These are phyloP conservation scores for Heterodera filipjevi DNA, from an alignment of 2,888 invertebrate species.

Conservation along the genomic window DNA sequence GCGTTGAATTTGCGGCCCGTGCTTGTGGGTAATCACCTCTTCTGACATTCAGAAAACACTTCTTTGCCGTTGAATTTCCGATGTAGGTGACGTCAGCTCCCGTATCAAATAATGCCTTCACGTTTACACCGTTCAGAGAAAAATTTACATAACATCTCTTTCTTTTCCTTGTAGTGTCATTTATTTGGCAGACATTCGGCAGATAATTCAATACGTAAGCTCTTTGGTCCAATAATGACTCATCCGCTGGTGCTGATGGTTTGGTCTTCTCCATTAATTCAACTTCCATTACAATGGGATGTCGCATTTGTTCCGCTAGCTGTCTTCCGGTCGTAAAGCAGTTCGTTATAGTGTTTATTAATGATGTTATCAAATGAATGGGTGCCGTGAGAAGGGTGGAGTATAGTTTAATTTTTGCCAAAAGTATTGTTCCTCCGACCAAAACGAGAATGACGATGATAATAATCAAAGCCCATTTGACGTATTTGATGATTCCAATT, in stretches of 20 bases:
- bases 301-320: background rate
- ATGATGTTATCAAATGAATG: background rate
- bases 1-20: constrained; percentile 8
- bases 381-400: background rate
- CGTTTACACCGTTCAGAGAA: background rate
- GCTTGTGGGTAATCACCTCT: constrained; percentile 5
- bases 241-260: background rate
- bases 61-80: background rate
- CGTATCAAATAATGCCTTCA: background rate
- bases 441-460: background rate
- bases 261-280: background rate
- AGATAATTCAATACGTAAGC: background rate
- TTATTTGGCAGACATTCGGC: background rate
- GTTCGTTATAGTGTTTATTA: background rate
- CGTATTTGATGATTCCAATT: constrained; percentile 2
- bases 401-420: background rate
- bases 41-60: background rate
- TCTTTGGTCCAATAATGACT: background rate
- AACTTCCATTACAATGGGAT: background rate
- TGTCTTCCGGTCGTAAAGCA: background rate
- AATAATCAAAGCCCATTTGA: background rate
- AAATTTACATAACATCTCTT: constrained; percentile 14
- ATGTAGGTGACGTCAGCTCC: constrained; percentile 6
- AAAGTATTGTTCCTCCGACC: background rate
- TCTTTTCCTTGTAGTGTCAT: background rate